phyloP scores from a whole-genome alignment of 1,140 invertebrate genomes.

The Aculops lycopersici region DNA sequence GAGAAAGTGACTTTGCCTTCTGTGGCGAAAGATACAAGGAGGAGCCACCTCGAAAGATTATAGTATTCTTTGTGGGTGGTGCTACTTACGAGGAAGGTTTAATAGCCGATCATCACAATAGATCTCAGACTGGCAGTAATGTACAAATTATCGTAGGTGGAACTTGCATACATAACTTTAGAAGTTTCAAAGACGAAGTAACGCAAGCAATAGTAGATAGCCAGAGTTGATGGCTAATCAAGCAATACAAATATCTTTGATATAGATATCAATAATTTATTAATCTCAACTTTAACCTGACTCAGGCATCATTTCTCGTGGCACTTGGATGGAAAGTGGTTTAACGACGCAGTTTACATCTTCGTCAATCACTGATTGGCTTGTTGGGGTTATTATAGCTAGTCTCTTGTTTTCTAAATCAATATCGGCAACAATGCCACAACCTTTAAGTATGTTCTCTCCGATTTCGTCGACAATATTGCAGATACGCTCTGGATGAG shows the following conservation, averaged over 20 bases:
- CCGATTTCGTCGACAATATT: background rate
- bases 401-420: background rate
- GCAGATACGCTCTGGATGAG: background rate
- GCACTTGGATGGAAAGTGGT: background rate
- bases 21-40: constrained; percentile 18
- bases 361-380: background rate
- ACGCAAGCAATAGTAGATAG: too few species aligned
- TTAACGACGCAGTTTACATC: background rate
- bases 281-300: background rate
- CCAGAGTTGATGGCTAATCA: too few species aligned
- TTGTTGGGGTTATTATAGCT: background rate
- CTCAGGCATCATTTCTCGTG: too few species aligned
- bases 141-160: constrained; percentile 55
- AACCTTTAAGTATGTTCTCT: background rate
- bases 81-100: constrained; percentile 79
- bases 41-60: constrained; percentile 44
- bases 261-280: too few species aligned
- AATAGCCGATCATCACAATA: constrained; percentile 49
- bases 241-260: too few species aligned
- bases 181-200: constrained; percentile 10
- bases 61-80: constrained; percentile 85
- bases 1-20: constrained; percentile 44
- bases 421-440: background rate
- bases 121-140: constrained; percentile 24
- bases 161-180: constrained; percentile 53